Percentiles rank a stretch among this genome's conserved stretches.
Conservation (phyloP, 2,113 vertebrate genomes). For the Morone chrysops region DNA sequence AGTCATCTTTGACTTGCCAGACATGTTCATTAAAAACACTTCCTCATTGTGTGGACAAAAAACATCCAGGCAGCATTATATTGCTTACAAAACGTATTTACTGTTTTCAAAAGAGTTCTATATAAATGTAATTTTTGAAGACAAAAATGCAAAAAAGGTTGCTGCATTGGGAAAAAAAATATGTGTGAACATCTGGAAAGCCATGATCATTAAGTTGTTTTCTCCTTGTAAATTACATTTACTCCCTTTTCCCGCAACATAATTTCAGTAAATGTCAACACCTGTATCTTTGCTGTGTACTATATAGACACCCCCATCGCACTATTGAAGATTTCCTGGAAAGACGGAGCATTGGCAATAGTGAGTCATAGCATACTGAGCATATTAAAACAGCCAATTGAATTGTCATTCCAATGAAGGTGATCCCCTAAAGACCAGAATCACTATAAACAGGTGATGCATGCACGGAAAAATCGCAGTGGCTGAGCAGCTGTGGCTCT, state of each 20-base stretch:
- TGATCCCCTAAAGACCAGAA: not conserved
- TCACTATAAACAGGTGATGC: constrained; percentile 30
- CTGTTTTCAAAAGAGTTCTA: not conserved
- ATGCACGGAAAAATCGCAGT: constrained; percentile 9
- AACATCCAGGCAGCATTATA: not conserved
- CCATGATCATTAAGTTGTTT: not conserved
- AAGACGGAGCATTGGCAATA: not conserved
- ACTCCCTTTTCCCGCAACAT: not conserved
- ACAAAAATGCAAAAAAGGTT: not conserved
- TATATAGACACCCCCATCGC: constrained; percentile 17
- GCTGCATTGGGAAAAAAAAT: not conserved
- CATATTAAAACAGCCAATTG: not conserved
- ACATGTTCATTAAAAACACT: not conserved
- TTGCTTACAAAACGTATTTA: not conserved
- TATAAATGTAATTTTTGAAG: not conserved
- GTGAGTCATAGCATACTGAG: not conserved
- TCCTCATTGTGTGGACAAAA: not conserved
- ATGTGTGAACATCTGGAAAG: not conserved
- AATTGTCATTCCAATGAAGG: not conserved
- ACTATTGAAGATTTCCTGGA: not conserved
- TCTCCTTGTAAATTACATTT: not conserved
- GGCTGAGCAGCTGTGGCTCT: constrained; percentile 40
- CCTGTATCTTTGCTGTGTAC: constrained; percentile 12
- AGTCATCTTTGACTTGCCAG: not conserved
- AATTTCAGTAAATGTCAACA: not conserved